Conservation (phyloP, 1,140 invertebrate species). For the Drosophila bipectinata region DNA sequence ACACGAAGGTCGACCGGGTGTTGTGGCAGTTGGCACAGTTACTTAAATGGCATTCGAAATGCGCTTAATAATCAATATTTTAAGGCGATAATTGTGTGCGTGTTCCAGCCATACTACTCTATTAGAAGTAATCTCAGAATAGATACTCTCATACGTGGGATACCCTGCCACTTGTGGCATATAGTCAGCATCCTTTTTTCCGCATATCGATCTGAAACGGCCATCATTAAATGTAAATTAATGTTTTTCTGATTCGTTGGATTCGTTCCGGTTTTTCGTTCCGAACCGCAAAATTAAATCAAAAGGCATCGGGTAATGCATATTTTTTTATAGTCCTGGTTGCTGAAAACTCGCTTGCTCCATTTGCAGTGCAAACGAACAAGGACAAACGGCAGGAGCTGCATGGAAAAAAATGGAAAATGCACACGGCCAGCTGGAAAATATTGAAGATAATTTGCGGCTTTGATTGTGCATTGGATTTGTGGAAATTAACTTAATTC, state of each 20-base stretch:
- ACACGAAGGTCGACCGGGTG: conserved; percentile 3
- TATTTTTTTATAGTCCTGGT: conserved; percentile 9
- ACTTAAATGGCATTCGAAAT: conserved; percentile 64
- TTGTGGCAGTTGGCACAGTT: not conserved
- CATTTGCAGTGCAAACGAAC: conserved; percentile 38
- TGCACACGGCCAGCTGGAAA: conserved; percentile 28
- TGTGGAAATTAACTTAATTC: conserved; percentile 75
- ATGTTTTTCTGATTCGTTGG: conserved; percentile 11
- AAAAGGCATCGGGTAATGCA: conserved; percentile 48
- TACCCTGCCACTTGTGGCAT: too few species aligned
- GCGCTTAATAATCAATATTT: conserved; percentile 80
- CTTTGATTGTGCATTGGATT: conserved; percentile 62
- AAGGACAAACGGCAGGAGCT: not conserved
- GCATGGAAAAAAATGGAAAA: conserved; percentile 22
- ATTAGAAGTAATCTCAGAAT: conserved; percentile 4
- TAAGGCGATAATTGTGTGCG: conserved; percentile 77
- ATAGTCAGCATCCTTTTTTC: not conserved
- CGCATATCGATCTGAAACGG: conserved; percentile 1
- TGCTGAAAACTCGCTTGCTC: conserved; percentile 36
- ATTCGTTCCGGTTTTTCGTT: conserved; percentile 19
- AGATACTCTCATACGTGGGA: not conserved
- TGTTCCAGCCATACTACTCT: conserved; percentile 34
- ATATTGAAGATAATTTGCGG: conserved; percentile 72
- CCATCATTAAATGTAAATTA: conserved; percentile 40
- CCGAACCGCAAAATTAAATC: conserved; percentile 63